These are phyloP conservation scores for Caenorhabditis sp. DNA, from an alignment of 2,888 invertebrate species.

Conservation along the genomic window DNA sequence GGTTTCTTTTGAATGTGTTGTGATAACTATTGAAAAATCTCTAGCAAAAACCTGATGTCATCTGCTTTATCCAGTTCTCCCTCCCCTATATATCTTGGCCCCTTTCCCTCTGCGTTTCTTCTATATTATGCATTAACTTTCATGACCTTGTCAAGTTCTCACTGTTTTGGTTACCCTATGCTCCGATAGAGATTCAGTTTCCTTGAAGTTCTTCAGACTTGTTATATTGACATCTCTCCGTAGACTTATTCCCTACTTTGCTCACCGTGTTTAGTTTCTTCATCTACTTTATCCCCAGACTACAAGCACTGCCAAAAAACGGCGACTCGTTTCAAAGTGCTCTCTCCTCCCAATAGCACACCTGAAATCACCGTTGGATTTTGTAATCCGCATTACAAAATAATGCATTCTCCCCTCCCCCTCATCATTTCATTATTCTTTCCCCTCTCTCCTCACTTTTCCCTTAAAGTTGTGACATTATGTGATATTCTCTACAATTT, in stretches of 20 bases:
- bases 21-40: slow-evolving; percentile 33
- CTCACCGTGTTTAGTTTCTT: slow-evolving; percentile 33
- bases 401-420: slow-evolving; percentile 34
- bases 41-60: slow-evolving; percentile 41
- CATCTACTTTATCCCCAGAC: background rate
- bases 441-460: slow-evolving; percentile 44
- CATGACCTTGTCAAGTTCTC: slow-evolving; percentile 56
- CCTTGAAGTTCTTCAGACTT: slow-evolving; percentile 12
- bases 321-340: slow-evolving; percentile 36
- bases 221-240: background rate
- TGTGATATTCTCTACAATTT: slow-evolving; percentile 38
- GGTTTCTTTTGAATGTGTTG: slow-evolving; percentile 46
- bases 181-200: background rate
- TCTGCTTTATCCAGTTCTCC: slow-evolving; percentile 55
- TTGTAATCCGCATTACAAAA: slow-evolving; percentile 44
- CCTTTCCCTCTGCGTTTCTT: slow-evolving; percentile 8
- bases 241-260: slow-evolving; percentile 15
- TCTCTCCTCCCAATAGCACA: background rate
- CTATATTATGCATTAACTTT: slow-evolving; percentile 37
- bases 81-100: background rate
- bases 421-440: too few species aligned
- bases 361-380: slow-evolving; percentile 33
- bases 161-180: slow-evolving; percentile 7
- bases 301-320: slow-evolving; percentile 55
- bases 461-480: slow-evolving; percentile 49